Conservation (phyloP, 64 coral and sea anemone species). For the Cladopsammia gracilis region DNA sequence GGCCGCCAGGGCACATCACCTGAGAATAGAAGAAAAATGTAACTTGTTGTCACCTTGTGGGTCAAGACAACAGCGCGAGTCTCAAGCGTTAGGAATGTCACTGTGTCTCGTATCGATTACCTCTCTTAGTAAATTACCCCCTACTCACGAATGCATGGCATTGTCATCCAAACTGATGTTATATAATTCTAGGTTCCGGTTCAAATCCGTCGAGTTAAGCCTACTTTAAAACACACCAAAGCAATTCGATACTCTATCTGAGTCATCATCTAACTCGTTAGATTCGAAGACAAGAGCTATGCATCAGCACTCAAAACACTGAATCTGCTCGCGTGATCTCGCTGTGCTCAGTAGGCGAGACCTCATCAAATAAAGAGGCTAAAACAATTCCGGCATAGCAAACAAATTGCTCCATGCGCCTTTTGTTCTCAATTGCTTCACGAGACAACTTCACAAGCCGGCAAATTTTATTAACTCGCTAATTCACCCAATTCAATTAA, state of each 20-base stretch:
- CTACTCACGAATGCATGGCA: neutral
- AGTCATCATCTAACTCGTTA: no score
- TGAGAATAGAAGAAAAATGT: neutral
- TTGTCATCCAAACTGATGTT: neutral
- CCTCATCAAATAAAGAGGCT: neutral
- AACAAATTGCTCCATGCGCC: constrained; percentile 17
- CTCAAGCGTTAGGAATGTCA: neutral
- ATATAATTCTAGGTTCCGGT: constrained; percentile 33
- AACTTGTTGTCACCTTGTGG: neutral
- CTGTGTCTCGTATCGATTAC: constrained; percentile 36
- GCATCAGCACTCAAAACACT: no score
- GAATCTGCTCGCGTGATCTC: neutral
- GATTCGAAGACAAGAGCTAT: neutral
- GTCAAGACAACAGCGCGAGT: neutral
- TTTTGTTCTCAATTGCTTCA: neutral
- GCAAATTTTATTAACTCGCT: constrained; percentile 11
- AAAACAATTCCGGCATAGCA: neutral
- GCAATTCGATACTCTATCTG: no score
- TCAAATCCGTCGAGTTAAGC: neutral
- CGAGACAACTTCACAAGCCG: neutral
- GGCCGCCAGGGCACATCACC: neutral
- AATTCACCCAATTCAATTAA: constrained; percentile 16
- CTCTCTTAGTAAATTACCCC: neutral
- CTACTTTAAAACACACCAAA: neutral
- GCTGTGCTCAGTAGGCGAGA: neutral